Evolutionary conservation across 2,888 invertebrate species (phyloP), one percentile per base, ranked within the genome.

Genomic region (Syritta pipiens): DNA sequence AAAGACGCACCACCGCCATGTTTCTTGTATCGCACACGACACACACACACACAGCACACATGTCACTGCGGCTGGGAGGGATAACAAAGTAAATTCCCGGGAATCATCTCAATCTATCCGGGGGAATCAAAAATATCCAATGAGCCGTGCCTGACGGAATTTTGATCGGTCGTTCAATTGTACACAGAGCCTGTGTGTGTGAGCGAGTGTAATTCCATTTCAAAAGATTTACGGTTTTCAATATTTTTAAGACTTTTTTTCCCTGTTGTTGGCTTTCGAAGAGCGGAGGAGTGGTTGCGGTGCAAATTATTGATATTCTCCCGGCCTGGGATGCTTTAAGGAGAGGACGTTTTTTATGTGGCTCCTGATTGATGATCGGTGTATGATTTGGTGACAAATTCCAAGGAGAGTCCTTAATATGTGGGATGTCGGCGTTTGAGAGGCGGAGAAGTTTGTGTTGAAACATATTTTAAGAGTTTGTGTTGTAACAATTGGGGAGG

Each of bases 61-160:
- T 77, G 65, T 65, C 72, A 60, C 60, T 77, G 71, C 53, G 77
- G 77, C 71, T 59, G 59, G 68, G 59, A 55, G 42, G 77, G 63
- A 67, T 72, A 65, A 71, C 55, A 65, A 60, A 77, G 72, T 59
- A 59, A 77, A 72, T 72, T 77, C 65, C 59, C 60, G 42, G 53
- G 51, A 77, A 72, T 77, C 63, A 65, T 77, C 77, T 59, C 65
- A 71, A 77, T 77, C 32, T 55, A 60, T 59, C 48, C 59, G 48
- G 48, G 44, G 37, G 59, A 77, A 72, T 77, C 77, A 72, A 59
- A 71, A 65, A 65, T 60, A 77, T 40, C 53, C 77, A 77, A 72
- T 77, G 77, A 72, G 65, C 32, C 65, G 48, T 65, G 59, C 32
- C 71, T 65, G 63, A 59, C 65, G 65, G 42, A 60, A 77, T 67